Conservation (phyloP, 2,113 vertebrate species). For the Petrocephalus microphthalmus region DNA sequence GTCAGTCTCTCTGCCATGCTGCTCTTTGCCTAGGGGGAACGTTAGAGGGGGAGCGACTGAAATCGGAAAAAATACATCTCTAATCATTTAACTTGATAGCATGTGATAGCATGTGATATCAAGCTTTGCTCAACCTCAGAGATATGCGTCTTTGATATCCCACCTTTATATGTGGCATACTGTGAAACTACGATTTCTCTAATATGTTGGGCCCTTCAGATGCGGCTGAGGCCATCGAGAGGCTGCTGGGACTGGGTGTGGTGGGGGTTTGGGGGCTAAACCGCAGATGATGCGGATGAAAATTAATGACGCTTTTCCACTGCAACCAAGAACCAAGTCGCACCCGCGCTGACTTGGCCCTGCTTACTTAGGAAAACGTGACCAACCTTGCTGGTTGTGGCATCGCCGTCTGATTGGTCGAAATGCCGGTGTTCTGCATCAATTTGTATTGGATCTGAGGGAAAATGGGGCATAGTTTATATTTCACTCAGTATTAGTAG, state of each 20-base stretch:
- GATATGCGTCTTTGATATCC: no score
- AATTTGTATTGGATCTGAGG: neutral
- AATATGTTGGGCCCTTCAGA: neutral
- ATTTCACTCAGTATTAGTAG: neutral
- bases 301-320: neutral
- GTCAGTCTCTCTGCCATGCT: neutral
- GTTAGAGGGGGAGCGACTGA: neutral
- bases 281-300: neutral
- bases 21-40: neutral
- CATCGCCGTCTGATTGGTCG: neutral
- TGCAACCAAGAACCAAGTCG: no score
- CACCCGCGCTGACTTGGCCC: neutral
- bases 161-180: neutral
- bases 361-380: neutral
- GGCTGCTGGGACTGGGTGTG: neutral
- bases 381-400: neutral
- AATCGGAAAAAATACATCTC: neutral
- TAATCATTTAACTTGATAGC: neutral
- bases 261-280: no score
- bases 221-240: neutral
- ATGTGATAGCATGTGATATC: no score
- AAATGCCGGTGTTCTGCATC: neutral
- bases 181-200: neutral
- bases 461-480: neutral
- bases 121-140: no score